Conservation (phyloP, 2,888 invertebrate species). For the Lasius fuliginosus region DNA sequence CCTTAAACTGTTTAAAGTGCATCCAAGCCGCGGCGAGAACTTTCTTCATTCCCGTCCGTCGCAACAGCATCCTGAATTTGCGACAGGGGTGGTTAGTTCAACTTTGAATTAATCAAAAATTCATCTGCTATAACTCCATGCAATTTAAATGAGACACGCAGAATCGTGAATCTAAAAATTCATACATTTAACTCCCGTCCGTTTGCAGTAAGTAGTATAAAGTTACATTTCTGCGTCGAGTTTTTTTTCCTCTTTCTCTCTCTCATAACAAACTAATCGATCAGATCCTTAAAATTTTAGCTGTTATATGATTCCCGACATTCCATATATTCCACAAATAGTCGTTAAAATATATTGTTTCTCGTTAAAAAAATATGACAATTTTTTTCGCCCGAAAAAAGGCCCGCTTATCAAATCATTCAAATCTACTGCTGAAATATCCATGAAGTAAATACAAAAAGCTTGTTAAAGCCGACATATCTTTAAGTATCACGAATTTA, state of each 20-base stretch:
- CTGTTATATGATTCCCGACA: not conserved
- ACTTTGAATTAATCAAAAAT: slow-evolving; percentile 63
- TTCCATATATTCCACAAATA: not conserved
- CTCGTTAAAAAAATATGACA: not conserved
- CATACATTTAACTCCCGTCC: slow-evolving; percentile 13
- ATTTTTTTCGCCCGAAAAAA: not conserved
- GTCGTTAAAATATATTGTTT: not conserved
- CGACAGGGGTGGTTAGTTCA: slow-evolving; percentile 29
- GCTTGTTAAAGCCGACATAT: not conserved
- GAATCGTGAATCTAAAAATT: slow-evolving; percentile 41
- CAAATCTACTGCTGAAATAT: not conserved
- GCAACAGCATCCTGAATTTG: slow-evolving; percentile 3
- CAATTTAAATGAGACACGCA: slow-evolving; percentile 62
- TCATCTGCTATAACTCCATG: slow-evolving; percentile 54
- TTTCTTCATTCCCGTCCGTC: slow-evolving; percentile 46
- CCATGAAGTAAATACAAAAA: not conserved
- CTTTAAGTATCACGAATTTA: not conserved
- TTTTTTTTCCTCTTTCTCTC: not conserved
- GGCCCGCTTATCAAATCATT: not conserved
- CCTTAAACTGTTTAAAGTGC: slow-evolving; percentile 48
- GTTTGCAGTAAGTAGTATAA: not conserved
- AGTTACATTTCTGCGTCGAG: not conserved
- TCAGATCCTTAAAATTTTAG: not conserved
- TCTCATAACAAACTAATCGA: not conserved
- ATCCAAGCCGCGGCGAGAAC: slow-evolving; percentile 18